A percentile compares a stretch with the other conserved stretches of the same genome.
Evolutionary conservation across 2,113 vertebrate genomes (phyloP).

Genomic region (Heliornis fulica): DNA sequence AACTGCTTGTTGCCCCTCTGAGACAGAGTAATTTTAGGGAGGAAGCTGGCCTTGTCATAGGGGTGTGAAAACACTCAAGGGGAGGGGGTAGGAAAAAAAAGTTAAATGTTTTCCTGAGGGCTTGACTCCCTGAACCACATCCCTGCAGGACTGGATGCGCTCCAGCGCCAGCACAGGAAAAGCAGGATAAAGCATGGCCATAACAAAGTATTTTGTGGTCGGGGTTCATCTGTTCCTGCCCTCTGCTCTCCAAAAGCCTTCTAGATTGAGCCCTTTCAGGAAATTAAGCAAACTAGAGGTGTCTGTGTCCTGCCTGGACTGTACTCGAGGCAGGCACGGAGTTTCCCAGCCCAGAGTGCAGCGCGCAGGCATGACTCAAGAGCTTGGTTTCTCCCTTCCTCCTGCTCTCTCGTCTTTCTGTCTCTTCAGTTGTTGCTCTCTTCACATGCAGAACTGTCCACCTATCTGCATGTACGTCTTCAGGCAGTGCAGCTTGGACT

Average conservation of each 20-base stretch:
- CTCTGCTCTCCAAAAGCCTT: not conserved
- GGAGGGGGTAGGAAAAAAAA: not conserved
- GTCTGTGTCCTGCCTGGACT: not conserved
- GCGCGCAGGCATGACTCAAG: not conserved
- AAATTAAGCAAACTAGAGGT: not conserved
- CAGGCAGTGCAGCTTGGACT: fast-evolving
- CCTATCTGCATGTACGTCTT: not conserved
- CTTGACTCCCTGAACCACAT: not conserved
- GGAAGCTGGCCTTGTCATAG: not conserved
- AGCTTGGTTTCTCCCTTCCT: not conserved
- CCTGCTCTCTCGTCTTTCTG: not conserved
- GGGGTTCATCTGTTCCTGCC: not conserved
- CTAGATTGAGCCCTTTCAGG: not conserved
- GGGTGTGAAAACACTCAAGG: not conserved
- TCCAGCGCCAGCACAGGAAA: not conserved
- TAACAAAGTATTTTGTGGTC: not conserved
- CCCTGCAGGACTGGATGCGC: not conserved
- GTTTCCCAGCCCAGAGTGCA: not conserved
- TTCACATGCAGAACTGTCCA: not conserved
- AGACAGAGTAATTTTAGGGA: not conserved
- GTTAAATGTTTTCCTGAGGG: not conserved
- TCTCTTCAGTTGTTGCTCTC: not conserved
- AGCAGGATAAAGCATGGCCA: not conserved
- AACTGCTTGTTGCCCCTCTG: not conserved
- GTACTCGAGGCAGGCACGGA: not conserved